Percentiles rank a stretch among this genome's conserved stretches.
phyloP scores from a whole-genome alignment of 92 coral and sea anemone species.

The Epizoanthus stellaris region DNA sequence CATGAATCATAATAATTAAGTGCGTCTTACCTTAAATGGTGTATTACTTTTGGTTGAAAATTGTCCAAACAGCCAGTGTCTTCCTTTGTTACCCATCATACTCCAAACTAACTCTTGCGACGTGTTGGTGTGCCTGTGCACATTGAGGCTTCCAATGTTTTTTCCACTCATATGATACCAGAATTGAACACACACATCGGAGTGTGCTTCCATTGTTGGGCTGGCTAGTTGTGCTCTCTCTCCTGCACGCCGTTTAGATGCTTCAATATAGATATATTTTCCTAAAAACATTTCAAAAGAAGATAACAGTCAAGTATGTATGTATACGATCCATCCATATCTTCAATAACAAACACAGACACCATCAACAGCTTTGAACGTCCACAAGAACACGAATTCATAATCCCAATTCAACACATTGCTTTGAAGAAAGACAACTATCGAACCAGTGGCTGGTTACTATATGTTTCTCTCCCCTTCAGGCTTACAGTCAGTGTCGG shows the following conservation, averaged over 20 bases:
- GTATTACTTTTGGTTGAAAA: constrained; percentile 3
- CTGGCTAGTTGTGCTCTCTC: constrained; percentile 59
- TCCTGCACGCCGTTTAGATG: constrained; percentile 59
- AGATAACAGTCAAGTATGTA: no score
- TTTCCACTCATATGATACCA: constrained; percentile 90
- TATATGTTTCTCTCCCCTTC: no score
- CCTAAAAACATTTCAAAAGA: constrained; percentile 40
- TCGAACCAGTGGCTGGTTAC: no score
- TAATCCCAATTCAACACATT: no score
- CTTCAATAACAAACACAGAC: no score
- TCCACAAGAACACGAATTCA: no score
- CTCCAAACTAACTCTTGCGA: constrained; percentile 66
- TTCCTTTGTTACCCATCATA: constrained; percentile 61
- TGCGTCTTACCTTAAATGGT: constrained; percentile 10
- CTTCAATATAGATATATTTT: constrained; percentile 73
- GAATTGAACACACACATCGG: constrained; percentile 67
- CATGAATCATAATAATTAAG: no score
- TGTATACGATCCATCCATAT: no score
- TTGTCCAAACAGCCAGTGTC: constrained; percentile 79
- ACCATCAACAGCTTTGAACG: no score
- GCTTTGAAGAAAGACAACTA: no score
- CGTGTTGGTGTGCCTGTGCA: constrained; percentile 52
- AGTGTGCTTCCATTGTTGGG: constrained; percentile 49
- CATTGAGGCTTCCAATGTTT: constrained; percentile 63
- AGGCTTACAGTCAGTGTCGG: no score